Percentiles rank a stretch among this genome's conserved stretches.
Evolutionary conservation across 1,140 invertebrate genomes (phyloP).

Genomic region (Drosophila pseudoananassae): DNA sequence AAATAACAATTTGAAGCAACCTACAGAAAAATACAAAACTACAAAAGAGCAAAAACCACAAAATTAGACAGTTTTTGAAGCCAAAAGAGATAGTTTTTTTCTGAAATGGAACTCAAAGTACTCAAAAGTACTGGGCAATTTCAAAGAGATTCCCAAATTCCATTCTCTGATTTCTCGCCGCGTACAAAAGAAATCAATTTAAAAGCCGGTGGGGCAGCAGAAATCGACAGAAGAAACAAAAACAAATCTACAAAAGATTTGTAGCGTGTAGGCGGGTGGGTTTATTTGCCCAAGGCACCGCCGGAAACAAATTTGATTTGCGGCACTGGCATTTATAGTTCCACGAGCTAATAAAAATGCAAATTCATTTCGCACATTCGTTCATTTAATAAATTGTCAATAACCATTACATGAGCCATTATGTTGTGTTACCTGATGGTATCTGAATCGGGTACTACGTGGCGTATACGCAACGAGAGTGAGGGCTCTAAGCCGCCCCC

Average conservation of each 20-base stretch:
- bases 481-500: constrained; percentile 25
- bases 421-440: constrained; percentile 3
- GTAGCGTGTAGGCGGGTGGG: constrained; percentile 53
- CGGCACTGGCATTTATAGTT: constrained; percentile 50
- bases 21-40: constrained; percentile 32
- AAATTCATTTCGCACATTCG: constrained; percentile 32
- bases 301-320: constrained; percentile 32
- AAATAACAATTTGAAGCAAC: constrained; percentile 13
- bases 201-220: constrained; percentile 17
- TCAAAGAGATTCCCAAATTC: constrained; percentile 1
- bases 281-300: constrained; percentile 56
- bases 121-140: background rate
- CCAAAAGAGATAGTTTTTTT: constrained; percentile 4
- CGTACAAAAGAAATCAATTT: constrained; percentile 70
- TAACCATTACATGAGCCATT: constrained; percentile 40
- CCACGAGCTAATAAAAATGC: constrained; percentile 51
- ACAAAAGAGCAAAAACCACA: constrained; percentile 23
- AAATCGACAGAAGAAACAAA: constrained; percentile 12
- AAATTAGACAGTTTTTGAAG: constrained; percentile 1
- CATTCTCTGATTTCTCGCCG: constrained; percentile 12
- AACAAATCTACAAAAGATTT: constrained; percentile 22
- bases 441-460: constrained; percentile 35
- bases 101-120: background rate
- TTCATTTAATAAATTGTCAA: constrained; percentile 55
- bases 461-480: constrained; percentile 62